phyloP scores from a whole-genome alignment of 2,797 vertebrate species.

The Lophius americanus region DNA sequence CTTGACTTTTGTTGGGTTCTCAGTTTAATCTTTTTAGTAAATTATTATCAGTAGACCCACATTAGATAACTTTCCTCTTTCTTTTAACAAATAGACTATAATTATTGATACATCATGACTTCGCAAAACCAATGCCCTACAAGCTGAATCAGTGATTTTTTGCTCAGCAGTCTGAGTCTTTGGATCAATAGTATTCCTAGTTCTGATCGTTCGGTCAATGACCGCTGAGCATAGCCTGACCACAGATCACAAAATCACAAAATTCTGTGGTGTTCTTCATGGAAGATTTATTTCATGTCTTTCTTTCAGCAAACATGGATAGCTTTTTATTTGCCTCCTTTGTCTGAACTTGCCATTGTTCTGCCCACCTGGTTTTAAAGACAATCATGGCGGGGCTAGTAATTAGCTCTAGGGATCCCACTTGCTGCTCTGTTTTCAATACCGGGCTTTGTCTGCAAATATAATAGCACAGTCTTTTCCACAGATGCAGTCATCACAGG shows the following conservation, averaged over 20 bases:
- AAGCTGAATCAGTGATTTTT: not conserved
- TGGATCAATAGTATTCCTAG: not conserved
- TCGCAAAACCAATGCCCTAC: not conserved
- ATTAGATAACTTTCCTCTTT: too few relatives aligned
- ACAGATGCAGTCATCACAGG: conserved; percentile 31
- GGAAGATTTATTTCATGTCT: conserved; percentile 45
- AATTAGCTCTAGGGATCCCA: conserved; percentile 65
- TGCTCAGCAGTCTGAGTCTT: not conserved
- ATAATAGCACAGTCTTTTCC: conserved; percentile 39
- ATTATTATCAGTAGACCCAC: too few relatives aligned
- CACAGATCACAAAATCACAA: conserved; percentile 20
- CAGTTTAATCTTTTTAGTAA: too few relatives aligned
- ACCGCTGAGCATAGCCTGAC: conserved; percentile 29
- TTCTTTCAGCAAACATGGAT: conserved; percentile 43
- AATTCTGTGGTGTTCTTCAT: conserved; percentile 28
- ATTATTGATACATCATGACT: not conserved
- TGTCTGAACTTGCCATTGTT: conserved; percentile 58
- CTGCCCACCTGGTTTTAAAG: conserved; percentile 65
- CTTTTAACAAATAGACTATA: not conserved
- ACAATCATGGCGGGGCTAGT: conserved; percentile 48
- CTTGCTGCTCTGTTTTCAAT: conserved; percentile 59
- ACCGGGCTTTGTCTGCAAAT: conserved; percentile 54
- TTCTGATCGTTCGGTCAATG: conserved; percentile 17
- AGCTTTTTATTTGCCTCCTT: conserved; percentile 58
- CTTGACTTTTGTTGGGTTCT: too few relatives aligned